Conservation (phyloP, 30 jellyfish, hydroid and myxozoan species). For the Rhopilema esculentum region DNA sequence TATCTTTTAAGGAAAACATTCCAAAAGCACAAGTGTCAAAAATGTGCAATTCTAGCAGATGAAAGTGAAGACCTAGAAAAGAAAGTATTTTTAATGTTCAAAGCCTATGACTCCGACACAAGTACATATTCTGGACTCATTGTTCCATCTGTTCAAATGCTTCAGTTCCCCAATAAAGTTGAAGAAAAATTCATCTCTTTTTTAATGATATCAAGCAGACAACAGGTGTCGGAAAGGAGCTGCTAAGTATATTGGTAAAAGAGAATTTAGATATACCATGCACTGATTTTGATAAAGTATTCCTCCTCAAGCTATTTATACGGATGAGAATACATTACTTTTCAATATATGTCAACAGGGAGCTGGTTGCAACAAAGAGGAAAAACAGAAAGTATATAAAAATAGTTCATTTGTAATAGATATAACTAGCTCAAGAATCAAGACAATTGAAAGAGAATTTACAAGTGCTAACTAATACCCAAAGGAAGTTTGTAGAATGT, state of each 20-base stretch:
- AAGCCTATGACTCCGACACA: conserved; percentile 44
- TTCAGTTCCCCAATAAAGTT: neutral
- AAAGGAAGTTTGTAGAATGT: too few species aligned
- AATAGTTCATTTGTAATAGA: neutral
- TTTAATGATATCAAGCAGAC: conserved; percentile 14
- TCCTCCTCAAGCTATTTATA: conserved; percentile 43
- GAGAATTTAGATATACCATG: neutral
- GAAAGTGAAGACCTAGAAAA: conserved; percentile 20
- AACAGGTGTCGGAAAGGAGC: conserved; percentile 14
- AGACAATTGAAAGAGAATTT: too few species aligned
- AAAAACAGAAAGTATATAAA: conserved; percentile 26
- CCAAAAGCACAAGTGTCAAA: conserved; percentile 14
- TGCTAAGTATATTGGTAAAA: conserved; percentile 10
- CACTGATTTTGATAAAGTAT: conserved; percentile 5
- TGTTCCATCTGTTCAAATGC: conserved; percentile 28
- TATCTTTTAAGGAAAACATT: conserved; percentile 15
- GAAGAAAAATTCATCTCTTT: conserved; percentile 23
- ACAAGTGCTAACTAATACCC: too few species aligned
- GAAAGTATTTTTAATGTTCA: conserved; percentile 23
- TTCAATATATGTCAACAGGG: conserved; percentile 23
- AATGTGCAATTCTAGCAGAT: conserved; percentile 19
- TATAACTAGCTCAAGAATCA: neutral
- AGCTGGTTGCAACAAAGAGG: conserved; percentile 22
- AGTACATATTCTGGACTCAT: conserved; percentile 23
- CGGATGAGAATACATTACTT: conserved; percentile 30